Evolutionary conservation across 2,113 vertebrate genomes (phyloP), one percentile per base, ranked within the genome.

Genomic region (Ophthalmolycus amberensis): DNA sequence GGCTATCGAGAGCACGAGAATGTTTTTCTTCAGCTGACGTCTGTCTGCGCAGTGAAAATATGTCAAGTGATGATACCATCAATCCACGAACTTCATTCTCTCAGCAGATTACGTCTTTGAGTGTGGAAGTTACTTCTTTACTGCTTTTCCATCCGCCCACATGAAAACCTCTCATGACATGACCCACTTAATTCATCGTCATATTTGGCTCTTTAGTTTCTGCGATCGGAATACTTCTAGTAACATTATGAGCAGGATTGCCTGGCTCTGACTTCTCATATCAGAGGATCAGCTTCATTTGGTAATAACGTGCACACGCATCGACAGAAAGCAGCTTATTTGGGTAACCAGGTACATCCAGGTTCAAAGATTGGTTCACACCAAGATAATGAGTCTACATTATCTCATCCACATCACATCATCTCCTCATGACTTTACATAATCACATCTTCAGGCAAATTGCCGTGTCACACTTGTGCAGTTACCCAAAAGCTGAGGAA

Each of bases 91-190:
- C 48, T 63, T 80, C n/a, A 54, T 74, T 82, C 38, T 63, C 67
- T 80, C 52, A 11, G 70, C 59, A 80, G 80, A 85, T 75, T 72
- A 68, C 4, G 52, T 40, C 29, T 52, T 18, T 63, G 44, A 54
- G 64, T 18, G n/a, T 7, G 68, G 46, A 80, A 79, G 82, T 74
- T 71, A 78, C 77, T 86, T 88, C 77, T 86, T 88, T 77, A 87
- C 71, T 68, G 69, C 73, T 66, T 75, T 82, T 73, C 56, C 64
- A 37, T 72, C 66, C 72, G 15, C 88, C 82, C 87, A 88, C 73
- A 22, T 5, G 65, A 38, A 71, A 80, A 66, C 65, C 84, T 85
- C 71, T 64, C n/a, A n/a, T n/a, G n/a, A n/a, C 65, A 48, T 80
- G 84, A 80, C 74, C 80, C 83, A 73, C 71, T 83, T 79, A 66